Evolutionary conservation across 2,888 invertebrate species (phyloP), one percentile per base, ranked within the genome.

Genomic region (Euclidia mi): DNA sequence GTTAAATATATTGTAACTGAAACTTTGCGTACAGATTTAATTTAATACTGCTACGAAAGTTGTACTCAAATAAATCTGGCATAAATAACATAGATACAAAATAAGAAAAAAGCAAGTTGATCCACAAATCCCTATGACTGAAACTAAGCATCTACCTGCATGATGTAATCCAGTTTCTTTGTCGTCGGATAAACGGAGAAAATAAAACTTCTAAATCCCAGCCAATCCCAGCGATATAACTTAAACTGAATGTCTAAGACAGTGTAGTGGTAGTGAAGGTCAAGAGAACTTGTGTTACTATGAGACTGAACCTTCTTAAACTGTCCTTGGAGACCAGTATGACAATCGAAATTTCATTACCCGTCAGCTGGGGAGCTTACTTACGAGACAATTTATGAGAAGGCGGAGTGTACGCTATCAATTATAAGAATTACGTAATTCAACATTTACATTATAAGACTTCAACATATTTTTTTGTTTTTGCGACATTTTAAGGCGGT

Each of bases 151-250:
- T 55, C 63, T 67, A 71, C 68, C 68, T 72, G 73, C 61, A 68
- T 61, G 46, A 45, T 45, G 42, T 76, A 76, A 76, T 75, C 74
- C 59, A 76, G 62, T 75, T 76, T 69, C 74, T 72, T 67, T 73
- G 62, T 72, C 60, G 60, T 55, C 46, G 63, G 50, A 70, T 76
- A 65, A 76, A 61, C 76, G 47, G 34, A 60, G 62, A 76, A 71
- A 76, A 76, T 75, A 76, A 76, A 75, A 76, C 71, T 71, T 65
- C 65, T 48, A 65, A 75, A 76, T 71, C 68, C 68, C 55, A 17
- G 44, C 37, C 41, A 72, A 70, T 62, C 64, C 69, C 48, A 44
- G 50, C 62, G 48, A 73, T 65, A 68, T 65, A 71, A 59, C 70
- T 63, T 63, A 51, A 60, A 64, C 55, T 67, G 58, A 60, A 66